These are phyloP conservation scores for Prunella strophiata DNA, from an alignment of 2,797 vertebrate species.

Conservation along the genomic window DNA sequence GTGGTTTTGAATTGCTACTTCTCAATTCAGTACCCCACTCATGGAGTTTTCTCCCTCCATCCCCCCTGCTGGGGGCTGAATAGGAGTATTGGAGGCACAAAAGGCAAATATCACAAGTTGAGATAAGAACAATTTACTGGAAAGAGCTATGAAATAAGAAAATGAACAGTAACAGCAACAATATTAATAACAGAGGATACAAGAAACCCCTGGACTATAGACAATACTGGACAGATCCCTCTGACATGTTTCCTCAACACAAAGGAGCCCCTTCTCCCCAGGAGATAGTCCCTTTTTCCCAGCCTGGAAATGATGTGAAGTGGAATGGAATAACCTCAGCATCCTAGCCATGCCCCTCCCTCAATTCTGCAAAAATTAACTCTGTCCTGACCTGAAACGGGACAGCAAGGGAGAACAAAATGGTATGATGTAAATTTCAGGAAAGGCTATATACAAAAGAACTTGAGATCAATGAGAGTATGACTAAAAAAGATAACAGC, in stretches of 20 bases:
- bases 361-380: not conserved
- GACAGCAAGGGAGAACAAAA: not conserved
- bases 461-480: not conserved
- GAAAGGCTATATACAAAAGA: not conserved
- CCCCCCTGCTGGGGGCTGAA: rapidly evolving
- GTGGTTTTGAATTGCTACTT: not conserved
- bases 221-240: not conserved
- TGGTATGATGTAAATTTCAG: not conserved
- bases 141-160: not conserved
- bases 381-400: not conserved
- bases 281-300: not conserved
- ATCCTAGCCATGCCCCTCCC: not conserved
- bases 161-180: not conserved
- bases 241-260: rapidly evolving
- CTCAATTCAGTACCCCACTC: no score
- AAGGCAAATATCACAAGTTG: not conserved
- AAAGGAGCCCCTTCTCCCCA: rapidly evolving
- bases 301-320: not conserved
- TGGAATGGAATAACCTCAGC: not conserved
- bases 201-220: rapidly evolving
- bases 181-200: not conserved
- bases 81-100: not conserved
- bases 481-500: not conserved
- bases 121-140: not conserved
- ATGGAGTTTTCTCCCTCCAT: rapidly evolving